These are phyloP conservation scores for Rhynchotus rufescens DNA, from an alignment of 2,797 vertebrate species.

Conservation along the genomic window DNA sequence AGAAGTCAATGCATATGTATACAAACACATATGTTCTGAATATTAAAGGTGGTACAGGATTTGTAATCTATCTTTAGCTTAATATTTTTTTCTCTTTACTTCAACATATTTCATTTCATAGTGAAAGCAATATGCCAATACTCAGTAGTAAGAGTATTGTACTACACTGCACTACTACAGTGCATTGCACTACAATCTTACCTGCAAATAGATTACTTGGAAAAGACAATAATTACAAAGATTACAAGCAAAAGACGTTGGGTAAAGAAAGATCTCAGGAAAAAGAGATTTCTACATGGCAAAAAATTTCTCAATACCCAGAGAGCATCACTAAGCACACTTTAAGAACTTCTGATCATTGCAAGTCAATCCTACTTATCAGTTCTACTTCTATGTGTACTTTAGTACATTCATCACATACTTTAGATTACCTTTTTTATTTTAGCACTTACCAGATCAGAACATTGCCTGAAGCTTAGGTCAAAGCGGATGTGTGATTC, in stretches of 20 bases:
- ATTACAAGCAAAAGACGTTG: neutral
- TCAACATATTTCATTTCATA: neutral
- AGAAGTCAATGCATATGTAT: neutral
- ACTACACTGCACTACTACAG: no score
- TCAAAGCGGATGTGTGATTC: constrained; percentile 10
- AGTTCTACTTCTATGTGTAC: neutral
- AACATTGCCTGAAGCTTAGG: neutral
- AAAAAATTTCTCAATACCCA: neutral
- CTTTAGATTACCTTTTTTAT: neutral
- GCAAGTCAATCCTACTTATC: neutral
- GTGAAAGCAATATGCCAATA: neutral
- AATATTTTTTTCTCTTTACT: neutral
- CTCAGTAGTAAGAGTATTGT: neutral
- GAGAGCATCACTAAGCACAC: neutral
- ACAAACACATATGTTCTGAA: neutral
- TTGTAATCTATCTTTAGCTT: neutral
- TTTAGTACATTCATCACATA: neutral
- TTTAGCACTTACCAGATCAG: constrained; percentile 3
- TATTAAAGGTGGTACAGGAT: neutral
- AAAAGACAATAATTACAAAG: neutral
- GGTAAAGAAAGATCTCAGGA: neutral
- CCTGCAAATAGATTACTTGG: neutral
- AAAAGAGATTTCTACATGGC: neutral
- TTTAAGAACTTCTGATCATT: neutral
- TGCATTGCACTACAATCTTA: neutral